Base-by-base conservation (phyloP, 2,888 invertebrate genomes). In the Oscheius sp. region DNA sequence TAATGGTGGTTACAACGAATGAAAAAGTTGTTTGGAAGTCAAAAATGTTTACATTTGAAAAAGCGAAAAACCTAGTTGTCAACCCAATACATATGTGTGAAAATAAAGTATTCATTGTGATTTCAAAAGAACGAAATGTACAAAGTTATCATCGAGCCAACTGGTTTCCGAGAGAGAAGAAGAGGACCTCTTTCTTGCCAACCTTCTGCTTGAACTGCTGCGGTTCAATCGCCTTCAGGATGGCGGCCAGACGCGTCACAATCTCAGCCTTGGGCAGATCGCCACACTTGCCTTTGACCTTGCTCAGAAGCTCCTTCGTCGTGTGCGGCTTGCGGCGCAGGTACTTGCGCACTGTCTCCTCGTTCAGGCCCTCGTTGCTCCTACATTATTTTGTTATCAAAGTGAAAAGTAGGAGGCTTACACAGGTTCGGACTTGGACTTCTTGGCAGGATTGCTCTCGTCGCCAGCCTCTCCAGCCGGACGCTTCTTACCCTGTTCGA, bases 321-420 rank as follows among this genome's bases (percentile, higher is more conserved):
- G 98, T 98, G 94, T 98, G 96, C 0, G 98, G 99, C 89, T 98
- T 98, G 10, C 98, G 93, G 90, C 94, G 94, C 48, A 99, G 91
- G 91, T 99, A 98, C 21, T 96, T 93, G 2, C 96, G 92, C 5
- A 99, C 87, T n/a, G 85, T 85, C 33, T 86, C 89, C 71, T 88
- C 86, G 47, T 80, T 86, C 48, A 85, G 59, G 2, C 82, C 82
- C 32, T 84, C 84, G 32, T 63, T 76, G 48, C 76, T 75, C 21
- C 76, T 79, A 53, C 50, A 76, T 53, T 48, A 35, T 21, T 33
- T 7, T 13, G 32, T 7, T 50, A 47, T 21, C 13, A 4, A 60
- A 13, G 33, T 13, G 42, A 42, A 42, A 42, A 29, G 4, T 29
- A n/a, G n/a, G 7, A 47, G 33, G 29, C 53, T 13, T 32, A 33